Conservation (phyloP, 1,140 invertebrate species). For the Drosophila malerkotliana region DNA sequence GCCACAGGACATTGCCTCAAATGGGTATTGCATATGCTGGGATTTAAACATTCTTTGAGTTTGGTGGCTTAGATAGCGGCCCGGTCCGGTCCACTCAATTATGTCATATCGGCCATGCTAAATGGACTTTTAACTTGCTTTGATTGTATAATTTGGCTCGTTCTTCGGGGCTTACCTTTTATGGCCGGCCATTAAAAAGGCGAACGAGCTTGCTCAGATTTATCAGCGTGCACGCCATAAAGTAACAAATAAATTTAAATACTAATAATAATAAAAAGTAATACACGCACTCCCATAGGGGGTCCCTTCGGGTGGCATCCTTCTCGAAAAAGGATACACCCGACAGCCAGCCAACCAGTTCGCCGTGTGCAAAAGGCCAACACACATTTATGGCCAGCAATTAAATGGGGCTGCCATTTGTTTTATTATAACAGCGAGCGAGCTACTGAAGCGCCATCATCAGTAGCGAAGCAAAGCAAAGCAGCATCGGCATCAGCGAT, state of each 20-base stretch:
- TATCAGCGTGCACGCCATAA: conserved; percentile 79
- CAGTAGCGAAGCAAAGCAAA: conserved; percentile 28
- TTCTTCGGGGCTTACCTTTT: conserved; percentile 71
- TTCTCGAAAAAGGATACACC: conserved; percentile 41
- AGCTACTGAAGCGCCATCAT: conserved; percentile 59
- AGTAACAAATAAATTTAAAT: conserved; percentile 82
- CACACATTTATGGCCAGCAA: conserved; percentile 79
- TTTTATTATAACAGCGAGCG: conserved; percentile 77
- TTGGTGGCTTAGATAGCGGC: conserved; percentile 40
- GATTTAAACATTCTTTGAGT: conserved; percentile 30
- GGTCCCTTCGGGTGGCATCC: conserved; percentile 63
- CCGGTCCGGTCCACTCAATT: conserved; percentile 68
- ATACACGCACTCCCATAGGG: conserved; percentile 49
- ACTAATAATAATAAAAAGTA: conserved; percentile 81
- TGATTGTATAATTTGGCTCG: conserved; percentile 64
- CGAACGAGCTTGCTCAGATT: conserved; percentile 69
- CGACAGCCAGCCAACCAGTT: neutral
- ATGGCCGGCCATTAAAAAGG: conserved; percentile 72
- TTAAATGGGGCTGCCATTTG: conserved; percentile 81
- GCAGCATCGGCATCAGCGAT: conserved; percentile 74
- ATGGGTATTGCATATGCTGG: conserved; percentile 67
- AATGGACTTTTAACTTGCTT: conserved; percentile 77
- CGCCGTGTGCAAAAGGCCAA: conserved; percentile 54
- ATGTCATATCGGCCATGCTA: conserved; percentile 74
- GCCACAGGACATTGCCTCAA: conserved; percentile 57